Base-by-base conservation (phyloP, 64 coral and sea anemone species). In the Montipora cactus region DNA sequence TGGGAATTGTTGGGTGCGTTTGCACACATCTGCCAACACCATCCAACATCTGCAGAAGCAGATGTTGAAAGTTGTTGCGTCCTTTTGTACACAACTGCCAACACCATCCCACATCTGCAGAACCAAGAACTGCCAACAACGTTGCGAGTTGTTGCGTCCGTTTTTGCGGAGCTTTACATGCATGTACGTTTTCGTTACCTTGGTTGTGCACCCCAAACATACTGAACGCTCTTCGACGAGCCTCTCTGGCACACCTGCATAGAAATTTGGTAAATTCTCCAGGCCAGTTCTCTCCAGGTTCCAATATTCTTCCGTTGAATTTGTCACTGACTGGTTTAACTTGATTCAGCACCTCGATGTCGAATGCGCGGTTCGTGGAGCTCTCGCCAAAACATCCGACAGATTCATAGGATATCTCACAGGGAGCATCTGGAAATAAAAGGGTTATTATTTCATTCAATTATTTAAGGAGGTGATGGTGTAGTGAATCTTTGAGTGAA, bases 201-300 rank as follows among this genome's bases (percentile, higher is more conserved):
- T 83, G 73, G 7, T 92, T 71, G 47, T 83, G 58, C 2, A 98
- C 85, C 18, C 96, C 93, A 92, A 98, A 98, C 48, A 89, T 47
- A 44, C 14, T 78, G 79, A 89, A 90, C 10, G 89, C 93, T 10
- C 61, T 55, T 5, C 84, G 84, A 19, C n/a, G 81, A 8, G 96
- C 96, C 19, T 62, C 79, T 19, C 96, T 49, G 37, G 96, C 96
- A 89, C 96, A 98, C 59, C 96, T 83, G 79, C 96, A 98, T 3
- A 98, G 79, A 5, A 98, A 28, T 64, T 81, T 91, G 19, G 83
- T 84, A 83, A 94, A 94, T 22, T 91, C 78, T 51, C 73, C 5
- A 0, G 89, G 25, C 96, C 96, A 98, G 50, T 83, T 76, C 2
- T 79, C 13, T 0, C 70, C 77, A 79, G 21, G 53, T 2, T 89